phyloP scores from a whole-genome alignment of 2,113 vertebrate genomes.

The Promerops cafer region DNA sequence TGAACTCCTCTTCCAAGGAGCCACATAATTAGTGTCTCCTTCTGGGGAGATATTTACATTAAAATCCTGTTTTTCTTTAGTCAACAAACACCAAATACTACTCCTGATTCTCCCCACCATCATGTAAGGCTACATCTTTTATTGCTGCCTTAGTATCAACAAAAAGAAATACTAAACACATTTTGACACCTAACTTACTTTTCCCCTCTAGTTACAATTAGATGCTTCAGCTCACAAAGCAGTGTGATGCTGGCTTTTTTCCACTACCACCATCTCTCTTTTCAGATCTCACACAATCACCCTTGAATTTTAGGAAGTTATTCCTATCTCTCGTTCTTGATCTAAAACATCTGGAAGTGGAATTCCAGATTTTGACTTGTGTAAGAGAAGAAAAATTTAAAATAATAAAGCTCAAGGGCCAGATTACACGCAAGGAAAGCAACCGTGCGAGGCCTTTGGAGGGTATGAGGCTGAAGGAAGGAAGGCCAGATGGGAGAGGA shows the following conservation, averaged over 20 bases:
- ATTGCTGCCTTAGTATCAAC: neutral
- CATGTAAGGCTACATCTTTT: neutral
- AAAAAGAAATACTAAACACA: neutral
- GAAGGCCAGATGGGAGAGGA: neutral
- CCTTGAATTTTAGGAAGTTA: neutral
- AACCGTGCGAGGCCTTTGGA: neutral
- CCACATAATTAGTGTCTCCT: neutral
- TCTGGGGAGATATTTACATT: neutral
- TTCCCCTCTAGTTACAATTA: neutral
- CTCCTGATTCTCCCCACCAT: neutral
- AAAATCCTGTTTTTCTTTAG: neutral
- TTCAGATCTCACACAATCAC: neutral
- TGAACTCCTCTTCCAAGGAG: neutral
- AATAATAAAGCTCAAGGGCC: constrained; percentile 33
- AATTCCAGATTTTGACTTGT: constrained; percentile 21
- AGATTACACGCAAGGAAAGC: constrained; percentile 1
- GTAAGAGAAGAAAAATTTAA: constrained; percentile 36
- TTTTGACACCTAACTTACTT: neutral
- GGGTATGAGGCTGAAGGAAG: neutral
- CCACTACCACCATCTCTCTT: neutral
- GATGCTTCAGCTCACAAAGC: neutral
- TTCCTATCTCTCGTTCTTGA: neutral
- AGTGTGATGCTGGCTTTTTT: neutral
- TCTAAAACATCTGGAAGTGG: constrained; percentile 35
- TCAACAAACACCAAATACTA: neutral